Evolutionary conservation across 1,140 invertebrate genomes (phyloP).

Genomic region (Drosophila orena): DNA sequence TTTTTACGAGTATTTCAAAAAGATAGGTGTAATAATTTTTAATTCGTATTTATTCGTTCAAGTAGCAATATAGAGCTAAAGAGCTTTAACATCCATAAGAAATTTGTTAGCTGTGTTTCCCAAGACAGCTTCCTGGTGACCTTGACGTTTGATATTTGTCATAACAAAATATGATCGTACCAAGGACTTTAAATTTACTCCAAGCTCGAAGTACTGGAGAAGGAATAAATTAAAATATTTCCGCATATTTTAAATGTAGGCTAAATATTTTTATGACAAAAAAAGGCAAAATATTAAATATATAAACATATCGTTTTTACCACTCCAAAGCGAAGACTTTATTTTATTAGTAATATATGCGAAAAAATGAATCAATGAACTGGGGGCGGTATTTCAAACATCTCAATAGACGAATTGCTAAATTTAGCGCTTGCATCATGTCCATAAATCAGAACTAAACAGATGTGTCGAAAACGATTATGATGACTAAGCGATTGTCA

Average conservation of each 20-base stretch:
- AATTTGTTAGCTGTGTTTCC: neutral
- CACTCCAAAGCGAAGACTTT: neutral
- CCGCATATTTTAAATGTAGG: neutral
- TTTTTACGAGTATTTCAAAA: too few relatives aligned
- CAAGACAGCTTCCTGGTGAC: neutral
- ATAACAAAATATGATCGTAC: neutral
- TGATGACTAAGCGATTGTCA: constrained; percentile 22
- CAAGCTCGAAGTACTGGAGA: neutral
- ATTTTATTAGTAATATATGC: neutral
- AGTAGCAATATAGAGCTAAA: neutral
- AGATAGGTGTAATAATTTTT: too few relatives aligned
- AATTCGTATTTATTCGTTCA: neutral
- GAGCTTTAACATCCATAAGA: neutral
- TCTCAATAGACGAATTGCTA: constrained; percentile 24
- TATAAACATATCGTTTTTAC: too few relatives aligned
- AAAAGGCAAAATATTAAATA: neutral
- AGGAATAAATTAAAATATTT: neutral
- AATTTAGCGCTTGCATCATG: constrained; percentile 51
- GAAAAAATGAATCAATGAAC: neutral
- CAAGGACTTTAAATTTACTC: neutral
- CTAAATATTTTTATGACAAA: neutral
- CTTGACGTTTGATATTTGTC: neutral
- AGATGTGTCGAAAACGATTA: constrained; percentile 41
- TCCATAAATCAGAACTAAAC: constrained; percentile 66
- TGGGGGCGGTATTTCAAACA: constrained; percentile 48